Percentiles rank a stretch among this genome's conserved stretches.
These are phyloP conservation scores for Dyspetes luteomarginatus DNA, from an alignment of 2,888 invertebrate species.

Conservation along the genomic window DNA sequence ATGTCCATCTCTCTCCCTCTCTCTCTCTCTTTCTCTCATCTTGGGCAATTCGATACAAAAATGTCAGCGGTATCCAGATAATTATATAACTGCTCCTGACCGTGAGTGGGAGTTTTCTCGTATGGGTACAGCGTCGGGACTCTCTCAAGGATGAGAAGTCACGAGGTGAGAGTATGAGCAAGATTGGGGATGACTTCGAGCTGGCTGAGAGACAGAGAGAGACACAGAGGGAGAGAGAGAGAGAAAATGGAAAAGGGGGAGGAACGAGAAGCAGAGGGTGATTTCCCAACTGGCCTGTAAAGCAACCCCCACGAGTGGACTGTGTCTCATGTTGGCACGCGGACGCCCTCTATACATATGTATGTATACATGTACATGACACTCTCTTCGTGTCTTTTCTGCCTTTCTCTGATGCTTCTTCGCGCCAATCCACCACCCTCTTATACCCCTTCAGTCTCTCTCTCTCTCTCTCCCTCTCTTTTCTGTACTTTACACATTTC, in stretches of 20 bases:
- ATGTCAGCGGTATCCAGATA: conserved; percentile 78
- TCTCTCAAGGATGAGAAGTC: conserved; percentile 75
- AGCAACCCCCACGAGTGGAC: conserved; percentile 78
- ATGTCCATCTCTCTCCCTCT: conserved; percentile 39
- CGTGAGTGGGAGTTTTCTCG: conserved; percentile 49
- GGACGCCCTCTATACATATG: conserved; percentile 53
- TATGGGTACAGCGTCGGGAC: conserved; percentile 7
- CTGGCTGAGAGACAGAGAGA: conserved; percentile 31
- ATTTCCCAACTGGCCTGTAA: conserved; percentile 86
- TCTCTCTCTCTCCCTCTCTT: neutral
- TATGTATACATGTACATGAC: conserved; percentile 25
- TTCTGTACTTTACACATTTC: conserved; percentile 6
- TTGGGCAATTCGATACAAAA: conserved; percentile 77
- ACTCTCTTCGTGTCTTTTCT: neutral
- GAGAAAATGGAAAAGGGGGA: conserved; percentile 36
- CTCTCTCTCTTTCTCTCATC: conserved; percentile 53
- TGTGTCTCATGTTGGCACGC: conserved; percentile 72
- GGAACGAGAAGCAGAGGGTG: conserved; percentile 78
- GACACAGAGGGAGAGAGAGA: conserved; percentile 31
- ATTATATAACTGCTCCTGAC: conserved; percentile 78
- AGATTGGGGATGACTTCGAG: conserved; percentile 71
- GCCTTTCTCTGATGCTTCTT: neutral
- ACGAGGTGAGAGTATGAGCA: conserved; percentile 79
- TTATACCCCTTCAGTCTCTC: neutral
- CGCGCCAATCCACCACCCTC: conserved; percentile 11